Percentiles rank a stretch among this genome's conserved stretches.
phyloP scores from a whole-genome alignment of 2,888 invertebrate species.

The Julus scanicus region DNA sequence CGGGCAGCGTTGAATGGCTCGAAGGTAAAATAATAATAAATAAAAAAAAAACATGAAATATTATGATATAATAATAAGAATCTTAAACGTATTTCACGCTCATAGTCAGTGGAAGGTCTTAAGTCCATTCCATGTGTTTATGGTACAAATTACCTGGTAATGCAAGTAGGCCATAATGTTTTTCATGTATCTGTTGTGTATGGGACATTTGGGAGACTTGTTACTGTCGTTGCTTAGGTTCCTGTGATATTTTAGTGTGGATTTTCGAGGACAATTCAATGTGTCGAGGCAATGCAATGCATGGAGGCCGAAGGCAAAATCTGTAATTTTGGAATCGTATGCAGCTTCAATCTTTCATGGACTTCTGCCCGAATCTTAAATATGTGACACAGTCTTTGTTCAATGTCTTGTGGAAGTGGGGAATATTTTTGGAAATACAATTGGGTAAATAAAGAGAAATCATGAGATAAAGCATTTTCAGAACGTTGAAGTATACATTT shows the following conservation, averaged over 20 bases:
- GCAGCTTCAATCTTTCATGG: not conserved
- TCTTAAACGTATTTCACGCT: slow-evolving; percentile 48
- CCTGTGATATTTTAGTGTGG: slow-evolving; percentile 53
- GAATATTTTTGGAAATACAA: not conserved
- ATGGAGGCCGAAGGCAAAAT: not conserved
- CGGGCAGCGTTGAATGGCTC: not conserved
- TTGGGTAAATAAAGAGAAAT: too few relatives aligned
- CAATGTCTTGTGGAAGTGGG: not conserved
- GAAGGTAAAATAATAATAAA: not conserved
- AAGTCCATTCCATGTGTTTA: slow-evolving; percentile 52
- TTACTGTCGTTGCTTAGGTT: slow-evolving; percentile 53
- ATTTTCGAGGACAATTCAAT: slow-evolving; percentile 34
- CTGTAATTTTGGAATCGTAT: not conserved
- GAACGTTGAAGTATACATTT: not conserved
- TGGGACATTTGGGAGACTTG: slow-evolving; percentile 54
- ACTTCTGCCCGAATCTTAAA: not conserved
- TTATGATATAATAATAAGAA: slow-evolving; percentile 49
- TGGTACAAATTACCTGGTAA: slow-evolving; percentile 52
- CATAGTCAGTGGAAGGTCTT: slow-evolving; percentile 53
- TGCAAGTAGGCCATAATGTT: slow-evolving; percentile 46
- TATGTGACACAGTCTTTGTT: too few relatives aligned
- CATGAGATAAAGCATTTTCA: too few relatives aligned
- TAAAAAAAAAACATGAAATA: not conserved
- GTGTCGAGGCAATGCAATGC: slow-evolving; percentile 46
- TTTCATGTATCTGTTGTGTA: slow-evolving; percentile 48